Base-by-base conservation (phyloP, 1,140 invertebrate species). In the Bombus balteatus region DNA sequence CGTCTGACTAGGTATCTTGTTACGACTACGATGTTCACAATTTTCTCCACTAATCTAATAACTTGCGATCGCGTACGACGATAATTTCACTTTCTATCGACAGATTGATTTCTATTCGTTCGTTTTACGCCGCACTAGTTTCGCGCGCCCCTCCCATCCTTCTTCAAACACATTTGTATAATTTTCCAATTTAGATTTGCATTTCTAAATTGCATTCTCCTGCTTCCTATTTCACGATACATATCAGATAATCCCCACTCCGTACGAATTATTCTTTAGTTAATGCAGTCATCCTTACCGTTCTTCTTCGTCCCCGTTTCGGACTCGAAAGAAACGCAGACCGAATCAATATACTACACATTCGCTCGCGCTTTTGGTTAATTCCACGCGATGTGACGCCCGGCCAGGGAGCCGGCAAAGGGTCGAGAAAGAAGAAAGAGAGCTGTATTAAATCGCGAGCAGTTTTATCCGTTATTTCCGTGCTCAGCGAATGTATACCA, bases 361-460 rank as follows among this genome's bases (percentile, higher is more conserved):
- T 72, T n/a, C 6, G 70, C 70, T 43, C 70, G 32, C 47, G 41
- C 47, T 72, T 32, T 47, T 25, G 68, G 39, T n/a, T 66, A 47
- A 76, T 59, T 73, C 1, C 8, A 22, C 28, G 80, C 28, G 15
- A 28, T 8, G 18, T 5, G 28, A n/a, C 3, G 37, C 34, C n/a
- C 25, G 41, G 13, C n/a, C 10, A 39, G 32, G 57, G 78, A 70
- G 28, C 47, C 22, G 39, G 28, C 47, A 47, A 5, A 32, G 28
- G n/a, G 25, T 15, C 32, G 43, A 59, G 22, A 15, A 18, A 75
- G 39, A n/a, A 65, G 28, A 59, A 62, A 83, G 65, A 85, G 68
- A 41, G 84, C 78, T 83, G 68, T 78, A 91, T 91, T 91, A 90
- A 89, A 91, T 89, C 90, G 87, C 90, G 88, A 86, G 87, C 83